Base-by-base conservation (phyloP, 2,797 vertebrate species). In the Meda fulgida region DNA sequence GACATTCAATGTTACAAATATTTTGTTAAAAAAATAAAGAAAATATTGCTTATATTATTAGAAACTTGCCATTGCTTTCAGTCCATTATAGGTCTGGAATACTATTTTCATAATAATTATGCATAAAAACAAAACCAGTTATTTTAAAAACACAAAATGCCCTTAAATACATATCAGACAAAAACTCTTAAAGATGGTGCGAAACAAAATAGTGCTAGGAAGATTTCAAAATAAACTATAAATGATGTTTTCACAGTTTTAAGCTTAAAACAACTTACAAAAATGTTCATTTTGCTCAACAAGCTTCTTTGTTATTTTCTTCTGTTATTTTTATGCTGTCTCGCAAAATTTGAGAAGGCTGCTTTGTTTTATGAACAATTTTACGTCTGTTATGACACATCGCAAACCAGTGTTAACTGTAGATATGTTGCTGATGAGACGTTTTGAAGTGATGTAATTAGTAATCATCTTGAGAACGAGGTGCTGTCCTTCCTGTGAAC, bases 61-160 rank as follows among this genome's bases (percentile, higher is more conserved):
- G 43, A 48, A 48, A 29, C 18, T 40, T 26, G 1, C 9, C 2
- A 69, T 40, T 26, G 29, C 21, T 67, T 51, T 40, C 31, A 13
- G 18, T 66, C 38, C 31, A 66, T 76, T 65, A 36, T 18, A 51
- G 7, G 43, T 65, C 60, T 63, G 66, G 29, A 80, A n/a, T 51
- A 67, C 63, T 75, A 67, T 77, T 67, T 69, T 84, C 48, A 84
- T 84, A 53, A 73, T 46, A 73, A 63, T 46, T 70, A 63, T 60
- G 36, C 31, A 80, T 76, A 55, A 38, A 76, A 51, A 70, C 34
- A 26, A 58, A 76, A n/a, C 7, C 34, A 55, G 31, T 76, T 76
- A 55, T 76, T 71, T 48, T 66, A n/a, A 43, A 40, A 21, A 38
- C 48, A 40, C 2, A 0, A 58, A 23, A 23, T 65, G 18, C 26